Percentiles rank a stretch among this genome's conserved stretches.
These are phyloP conservation scores for Caretta caretta DNA, from an alignment of 2,113 vertebrate species.

Conservation along the genomic window DNA sequence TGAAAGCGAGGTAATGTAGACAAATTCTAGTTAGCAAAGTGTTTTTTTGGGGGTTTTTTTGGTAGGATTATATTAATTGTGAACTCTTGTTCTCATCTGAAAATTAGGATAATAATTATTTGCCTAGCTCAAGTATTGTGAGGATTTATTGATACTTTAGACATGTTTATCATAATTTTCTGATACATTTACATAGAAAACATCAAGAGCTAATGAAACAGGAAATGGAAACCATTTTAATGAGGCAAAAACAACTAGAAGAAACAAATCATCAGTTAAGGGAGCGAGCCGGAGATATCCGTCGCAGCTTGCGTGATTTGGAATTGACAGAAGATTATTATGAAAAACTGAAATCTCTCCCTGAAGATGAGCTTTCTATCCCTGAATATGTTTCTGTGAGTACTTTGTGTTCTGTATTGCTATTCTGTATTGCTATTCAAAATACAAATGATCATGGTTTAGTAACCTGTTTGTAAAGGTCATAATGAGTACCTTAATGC, in stretches of 20 bases:
- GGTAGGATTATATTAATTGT: neutral
- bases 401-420: neutral
- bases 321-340: constrained; percentile 90
- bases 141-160: neutral
- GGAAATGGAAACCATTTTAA: constrained; percentile 93
- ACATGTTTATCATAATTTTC: constrained; percentile 6
- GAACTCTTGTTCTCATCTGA: neutral
- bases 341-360: constrained; percentile 83
- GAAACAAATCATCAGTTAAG: constrained; percentile 92
- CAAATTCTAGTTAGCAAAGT: neutral
- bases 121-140: neutral
- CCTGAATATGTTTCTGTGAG: constrained; percentile 95
- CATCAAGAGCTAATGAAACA: constrained; percentile 93
- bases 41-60: neutral
- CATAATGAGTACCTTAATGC: neutral
- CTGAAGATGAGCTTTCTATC: constrained; percentile 93
- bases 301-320: constrained; percentile 88
- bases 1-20: too few species aligned
- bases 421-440: neutral
- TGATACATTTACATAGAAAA: constrained; percentile 81
- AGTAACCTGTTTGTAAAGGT: neutral
- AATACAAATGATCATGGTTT: neutral
- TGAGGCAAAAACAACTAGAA: constrained; percentile 94
- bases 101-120: neutral
- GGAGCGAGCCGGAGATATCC: constrained; percentile 91